phyloP scores from a whole-genome alignment of 2,888 invertebrate species.

The Corbicula japonica region DNA sequence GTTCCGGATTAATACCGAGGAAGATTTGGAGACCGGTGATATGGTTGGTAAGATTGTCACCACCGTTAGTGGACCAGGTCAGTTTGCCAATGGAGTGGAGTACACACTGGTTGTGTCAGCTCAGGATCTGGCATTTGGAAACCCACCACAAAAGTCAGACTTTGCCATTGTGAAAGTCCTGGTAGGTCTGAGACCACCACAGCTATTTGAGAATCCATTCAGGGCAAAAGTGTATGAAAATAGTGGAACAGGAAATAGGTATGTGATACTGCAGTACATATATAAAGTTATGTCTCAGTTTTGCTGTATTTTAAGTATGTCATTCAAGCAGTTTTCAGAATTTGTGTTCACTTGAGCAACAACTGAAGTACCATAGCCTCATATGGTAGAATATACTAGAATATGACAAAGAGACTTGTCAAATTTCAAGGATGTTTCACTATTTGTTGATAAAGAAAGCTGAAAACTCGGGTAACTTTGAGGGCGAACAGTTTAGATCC shows the following conservation, averaged over 20 bases:
- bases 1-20: conserved; percentile 95
- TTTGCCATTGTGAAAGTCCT: conserved; percentile 90
- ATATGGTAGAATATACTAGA: too few relatives aligned
- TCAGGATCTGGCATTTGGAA: conserved; percentile 62
- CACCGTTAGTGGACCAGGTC: conserved; percentile 72
- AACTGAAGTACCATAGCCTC: too few relatives aligned
- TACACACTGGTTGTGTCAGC: conserved; percentile 98
- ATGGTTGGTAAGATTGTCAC: conserved; percentile 75
- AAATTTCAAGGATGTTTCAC: too few relatives aligned
- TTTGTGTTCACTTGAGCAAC: too few relatives aligned
- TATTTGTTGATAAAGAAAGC: too few relatives aligned
- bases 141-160: conserved; percentile 74
- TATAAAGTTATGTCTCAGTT: too few relatives aligned
- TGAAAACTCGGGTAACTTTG: too few relatives aligned
- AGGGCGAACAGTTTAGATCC: too few relatives aligned
- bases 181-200: conserved; percentile 98
- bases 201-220: conserved; percentile 98
- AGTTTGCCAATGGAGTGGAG: conserved; percentile 92
- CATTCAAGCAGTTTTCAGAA: too few relatives aligned
- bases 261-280: too few relatives aligned
- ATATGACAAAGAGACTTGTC: too few relatives aligned
- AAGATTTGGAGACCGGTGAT: conserved; percentile 75
- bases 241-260: conserved; percentile 98
- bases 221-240: conserved; percentile 98
- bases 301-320: too few relatives aligned